Base-by-base conservation (phyloP, 2,888 invertebrate genomes). In the Eupelmus urozonus region DNA sequence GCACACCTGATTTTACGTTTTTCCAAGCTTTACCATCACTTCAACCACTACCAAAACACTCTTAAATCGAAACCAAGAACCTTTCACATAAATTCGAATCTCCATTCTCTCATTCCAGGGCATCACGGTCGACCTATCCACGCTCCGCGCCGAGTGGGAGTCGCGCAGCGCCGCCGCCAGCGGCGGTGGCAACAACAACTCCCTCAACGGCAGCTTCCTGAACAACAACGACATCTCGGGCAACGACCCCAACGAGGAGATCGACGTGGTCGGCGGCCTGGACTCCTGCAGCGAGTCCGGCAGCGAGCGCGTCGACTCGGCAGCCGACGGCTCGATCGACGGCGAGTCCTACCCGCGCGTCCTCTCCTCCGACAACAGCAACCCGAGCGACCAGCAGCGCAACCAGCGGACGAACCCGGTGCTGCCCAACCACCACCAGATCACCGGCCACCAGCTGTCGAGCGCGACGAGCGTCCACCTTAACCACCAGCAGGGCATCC, bases 81-180 rank as follows among this genome's bases (percentile, higher is more conserved):
- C n/a, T 29, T 29, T 29, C 3, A 2, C 18, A 60, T 20, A 55
- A 51, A 59, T 20, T 29, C 40, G 23, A 66, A 66, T 63, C 3
- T 74, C 13, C 63, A 34, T 65, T 77, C 49, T 66, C 5, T 65
- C 18, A 70, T 83, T 85, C 9, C 85, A 90, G 89, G 97, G 97
- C 83, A 96, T 97, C 85, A 94, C 95, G 20, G 97, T 97, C 25
- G 96, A 97, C 89, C 90, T 97, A 80, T 95, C 96, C 85, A 95
- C 96, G 2, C 91, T 97, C 67, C 94, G 95, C 85, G 92, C 95
- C 62, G 97, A 97, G 89, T 96, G 96, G 91, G 93, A 97, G 85
- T 94, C 95, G 13, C 96, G 89, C 1, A 87, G 86, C 65, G 87
- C 88, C 0, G 85, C 87, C 13, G 87, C 88, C 0, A 80, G 85